Base-by-base conservation (phyloP, 2,113 vertebrate species). In the Coptodon rendalli region DNA sequence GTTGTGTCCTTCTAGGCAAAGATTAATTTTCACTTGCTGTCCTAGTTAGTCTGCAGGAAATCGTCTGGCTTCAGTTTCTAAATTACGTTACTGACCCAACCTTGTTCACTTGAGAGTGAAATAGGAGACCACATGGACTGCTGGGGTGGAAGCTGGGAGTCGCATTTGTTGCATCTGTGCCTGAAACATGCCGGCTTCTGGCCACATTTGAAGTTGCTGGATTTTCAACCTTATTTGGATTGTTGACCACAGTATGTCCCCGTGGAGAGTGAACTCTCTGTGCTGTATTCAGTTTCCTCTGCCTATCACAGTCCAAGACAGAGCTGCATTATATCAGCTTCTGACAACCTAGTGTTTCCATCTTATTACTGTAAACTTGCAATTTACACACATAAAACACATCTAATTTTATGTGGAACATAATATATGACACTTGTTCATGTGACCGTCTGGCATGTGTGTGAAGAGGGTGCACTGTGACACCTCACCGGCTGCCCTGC, bases 51-150 rank as follows among this genome's bases (percentile, higher is more conserved):
- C 17, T 38, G 63, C 9, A 10, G 24, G 29, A 63, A 40, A 81
- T 73, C 34, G 6, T 6, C 56, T 12, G 82, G 73, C 27, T 87
- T 86, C 34, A 85, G 63, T 81, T 90, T 82, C 80, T 83, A 71
- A 76, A 53, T 80, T 45, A 87, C 59, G 22, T 54, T 91, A 90
- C 84, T 87, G 80, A 66, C 52, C 40, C 22, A 17, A 80, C 59
- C 80, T 88, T 83, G 54, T 82, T 90, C 24, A 90, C 71, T 90
- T 14, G 19, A 86, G 89, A 83, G 63, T 89, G 91, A 95, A 94
- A 94, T 16, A 14, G 11, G 83, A 91, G 89, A 91, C 53, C 63
- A 54, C 80, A 76, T 73, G 85, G 81, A 87, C 61, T 38, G 59
- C 45, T n/a, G 83, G 82, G 80, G 81, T 31, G 6, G 85, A 87